phyloP scores from a whole-genome alignment of 2,797 vertebrate species.

The Leptodactylus fallax region DNA sequence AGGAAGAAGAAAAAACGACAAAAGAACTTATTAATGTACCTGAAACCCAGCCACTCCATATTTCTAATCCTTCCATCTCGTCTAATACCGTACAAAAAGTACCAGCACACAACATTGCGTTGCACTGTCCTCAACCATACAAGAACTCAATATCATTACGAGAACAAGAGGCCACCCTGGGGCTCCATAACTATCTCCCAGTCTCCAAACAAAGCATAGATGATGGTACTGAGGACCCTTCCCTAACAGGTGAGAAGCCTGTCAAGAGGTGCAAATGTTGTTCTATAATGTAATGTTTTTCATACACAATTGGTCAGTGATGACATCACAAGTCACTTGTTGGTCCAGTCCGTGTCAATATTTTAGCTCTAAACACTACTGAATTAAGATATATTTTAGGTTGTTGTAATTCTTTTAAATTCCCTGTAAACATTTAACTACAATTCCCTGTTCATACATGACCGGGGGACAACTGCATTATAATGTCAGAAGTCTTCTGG shows the following conservation, averaged over 20 bases:
- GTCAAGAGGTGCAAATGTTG: constrained; percentile 78
- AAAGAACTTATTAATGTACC: constrained; percentile 83
- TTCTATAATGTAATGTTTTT: constrained; percentile 70
- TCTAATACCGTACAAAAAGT: constrained; percentile 67
- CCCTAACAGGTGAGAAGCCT: constrained; percentile 79
- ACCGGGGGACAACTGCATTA: background rate
- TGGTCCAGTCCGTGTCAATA: background rate
- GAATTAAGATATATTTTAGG: background rate
- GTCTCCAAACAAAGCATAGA: constrained; percentile 66
- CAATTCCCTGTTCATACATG: background rate
- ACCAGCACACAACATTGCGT: constrained; percentile 63
- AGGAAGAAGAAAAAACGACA: constrained; percentile 64
- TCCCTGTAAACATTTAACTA: background rate
- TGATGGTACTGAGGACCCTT: constrained; percentile 75
- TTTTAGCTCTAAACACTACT: background rate
- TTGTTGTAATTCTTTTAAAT: background rate
- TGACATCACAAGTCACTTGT: background rate
- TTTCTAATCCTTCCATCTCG: constrained; percentile 79
- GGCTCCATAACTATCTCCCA: constrained; percentile 68
- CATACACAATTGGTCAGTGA: background rate
- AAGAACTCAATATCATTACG: constrained; percentile 77
- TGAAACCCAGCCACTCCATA: constrained; percentile 79
- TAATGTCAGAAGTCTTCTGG: background rate
- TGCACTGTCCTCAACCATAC: constrained; percentile 69
- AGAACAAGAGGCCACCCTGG: constrained; percentile 80